Evolutionary conservation across 2,113 vertebrate genomes (phyloP).

Genomic region (Cathartes aura): DNA sequence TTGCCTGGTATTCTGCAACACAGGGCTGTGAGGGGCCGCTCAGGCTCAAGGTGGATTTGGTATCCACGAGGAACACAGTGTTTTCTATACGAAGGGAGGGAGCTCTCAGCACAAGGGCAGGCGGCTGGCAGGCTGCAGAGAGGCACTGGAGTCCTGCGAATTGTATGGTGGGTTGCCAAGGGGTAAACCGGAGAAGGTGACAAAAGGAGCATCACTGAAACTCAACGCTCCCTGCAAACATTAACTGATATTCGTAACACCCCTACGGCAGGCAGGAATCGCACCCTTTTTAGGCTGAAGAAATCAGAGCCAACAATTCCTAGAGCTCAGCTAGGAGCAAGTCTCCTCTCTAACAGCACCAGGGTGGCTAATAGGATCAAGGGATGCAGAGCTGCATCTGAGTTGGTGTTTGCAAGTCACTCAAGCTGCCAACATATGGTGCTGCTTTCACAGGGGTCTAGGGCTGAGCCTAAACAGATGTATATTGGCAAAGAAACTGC

Average conservation of each 20-base stretch:
- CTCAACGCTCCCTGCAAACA: neutral
- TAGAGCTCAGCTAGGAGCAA: neutral
- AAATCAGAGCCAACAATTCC: neutral
- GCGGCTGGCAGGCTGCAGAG: neutral
- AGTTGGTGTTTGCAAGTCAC: neutral
- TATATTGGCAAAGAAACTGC: neutral
- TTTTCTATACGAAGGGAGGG: neutral
- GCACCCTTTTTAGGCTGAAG: neutral
- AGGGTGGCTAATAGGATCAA: neutral
- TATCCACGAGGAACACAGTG: neutral
- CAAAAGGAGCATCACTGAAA: neutral
- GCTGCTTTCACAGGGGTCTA: neutral
- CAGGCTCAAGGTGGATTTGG: neutral
- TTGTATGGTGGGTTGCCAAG: neutral
- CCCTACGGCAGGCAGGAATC: rapidly evolving
- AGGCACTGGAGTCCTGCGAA: neutral
- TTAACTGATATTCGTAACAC: neutral
- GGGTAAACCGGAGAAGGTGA: neutral
- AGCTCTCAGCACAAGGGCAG: neutral
- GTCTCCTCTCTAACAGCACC: neutral
- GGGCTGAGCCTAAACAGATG: constrained; percentile 13
- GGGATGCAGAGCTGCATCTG: neutral
- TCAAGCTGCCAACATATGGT: neutral
- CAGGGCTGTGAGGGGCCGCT: rapidly evolving
- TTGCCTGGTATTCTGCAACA: neutral